A percentile compares a stretch with the other conserved stretches of the same genome.
Evolutionary conservation across 1,140 invertebrate species (phyloP).

Genomic region (Copidosoma floridanum): DNA sequence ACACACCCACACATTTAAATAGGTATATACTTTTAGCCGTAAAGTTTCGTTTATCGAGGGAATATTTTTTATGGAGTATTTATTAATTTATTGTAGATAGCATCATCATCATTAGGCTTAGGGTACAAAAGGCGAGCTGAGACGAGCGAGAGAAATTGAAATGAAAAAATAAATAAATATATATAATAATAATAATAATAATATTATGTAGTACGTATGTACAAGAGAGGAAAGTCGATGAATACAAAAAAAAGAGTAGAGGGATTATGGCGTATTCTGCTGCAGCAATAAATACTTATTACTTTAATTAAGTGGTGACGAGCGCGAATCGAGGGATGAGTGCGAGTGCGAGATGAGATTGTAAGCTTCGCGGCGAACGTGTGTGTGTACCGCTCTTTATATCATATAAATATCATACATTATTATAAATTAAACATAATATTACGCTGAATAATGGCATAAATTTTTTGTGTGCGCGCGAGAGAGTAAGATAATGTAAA

Average conservation of each 20-base stretch:
- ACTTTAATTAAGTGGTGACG: conserved; percentile 24
- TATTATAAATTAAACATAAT: no score
- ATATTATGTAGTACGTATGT: no score
- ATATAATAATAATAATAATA: no score
- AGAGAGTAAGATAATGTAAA: no score
- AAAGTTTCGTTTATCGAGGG: conserved; percentile 26
- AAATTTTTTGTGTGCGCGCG: no score
- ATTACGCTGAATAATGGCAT: no score
- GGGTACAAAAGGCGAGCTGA: neutral
- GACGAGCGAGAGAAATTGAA: neutral
- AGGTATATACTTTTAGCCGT: conserved; percentile 18
- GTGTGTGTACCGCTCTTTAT: no score
- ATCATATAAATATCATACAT: no score
- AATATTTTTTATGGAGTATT: conserved; percentile 35
- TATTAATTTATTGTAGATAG: neutral
- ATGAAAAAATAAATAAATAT: no score
- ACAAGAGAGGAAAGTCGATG: no score
- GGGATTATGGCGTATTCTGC: conserved; percentile 45
- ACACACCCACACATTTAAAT: conserved; percentile 28
- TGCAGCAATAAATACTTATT: conserved; percentile 51
- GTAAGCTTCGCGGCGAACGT: neutral
- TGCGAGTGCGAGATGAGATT: neutral
- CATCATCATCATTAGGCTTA: neutral
- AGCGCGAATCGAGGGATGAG: neutral
- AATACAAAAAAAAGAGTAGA: no score